Evolutionary conservation across 2,113 vertebrate species (phyloP), one percentile per base, ranked within the genome.

Genomic region (Monopterus albus): DNA sequence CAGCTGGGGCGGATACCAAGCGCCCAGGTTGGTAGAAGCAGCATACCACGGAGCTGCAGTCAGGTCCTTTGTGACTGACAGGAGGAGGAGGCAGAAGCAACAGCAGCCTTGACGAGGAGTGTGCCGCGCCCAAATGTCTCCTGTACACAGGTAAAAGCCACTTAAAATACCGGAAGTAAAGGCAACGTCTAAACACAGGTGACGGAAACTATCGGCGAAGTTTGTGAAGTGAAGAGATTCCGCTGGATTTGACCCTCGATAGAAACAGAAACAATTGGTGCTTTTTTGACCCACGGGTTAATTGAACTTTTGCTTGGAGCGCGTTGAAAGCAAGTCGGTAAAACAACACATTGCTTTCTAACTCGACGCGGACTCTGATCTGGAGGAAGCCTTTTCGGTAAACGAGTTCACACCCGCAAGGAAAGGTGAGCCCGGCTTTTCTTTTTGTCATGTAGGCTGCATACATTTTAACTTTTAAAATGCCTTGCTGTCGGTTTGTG

Each of bases 141-240:
- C 7, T 71, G 65, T 46, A 67, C 67, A 18, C 88, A 90, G 86
- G 88, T 85, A 79, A 61, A 43, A 8, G 8, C 23, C 9, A 15
- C 23, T 7, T 29, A 2, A 49, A 52, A 6, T 40, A 40, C 82
- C 20, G 72, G 83, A 79, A 86, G 35, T 6, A 4, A 7, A 2
- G 23, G 2, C 1, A 28, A 21, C 47, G 61, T 25, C 6, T 26
- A 1, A 10, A 6, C 39, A 5, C 69, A 79, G 81, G 72, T 76
- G 56, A 72, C 25, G 14, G 43, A 49, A 26, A 17, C n/a, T 28
- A 9, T 5, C 1, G 10, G 5, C 7, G 20, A 7, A n/a, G 12
- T 28, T 25, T 53, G n/a, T 15, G 14, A 17, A 12, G 50, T 9
- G 2, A 21, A 21, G 39, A 62, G 1, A 26, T 47, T 33, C 33